These are phyloP conservation scores for Cassiopea andromeda DNA, from an alignment of 30 jellyfish, hydroid and myxozoan genomes.

Conservation along the genomic window DNA sequence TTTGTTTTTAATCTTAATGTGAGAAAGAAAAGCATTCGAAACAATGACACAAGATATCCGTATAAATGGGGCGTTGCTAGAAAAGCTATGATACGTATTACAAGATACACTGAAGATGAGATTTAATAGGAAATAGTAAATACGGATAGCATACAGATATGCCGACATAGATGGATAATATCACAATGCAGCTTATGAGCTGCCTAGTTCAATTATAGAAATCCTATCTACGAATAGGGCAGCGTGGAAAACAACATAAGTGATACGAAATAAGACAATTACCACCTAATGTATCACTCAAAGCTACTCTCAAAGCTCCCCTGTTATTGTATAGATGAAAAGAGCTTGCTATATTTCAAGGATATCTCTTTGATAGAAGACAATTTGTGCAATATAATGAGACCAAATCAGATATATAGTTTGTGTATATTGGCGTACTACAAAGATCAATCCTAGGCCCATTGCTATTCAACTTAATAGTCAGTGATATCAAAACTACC, in stretches of 20 bases:
- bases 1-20: not conserved
- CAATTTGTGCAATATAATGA: not conserved
- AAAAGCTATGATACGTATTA: not conserved
- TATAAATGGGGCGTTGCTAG: slow-evolving; percentile 3
- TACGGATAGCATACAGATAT: not conserved
- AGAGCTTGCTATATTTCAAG: not conserved
- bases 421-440: no score
- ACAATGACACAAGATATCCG: slow-evolving; percentile 11
- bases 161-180: not conserved
- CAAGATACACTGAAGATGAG: slow-evolving; percentile 11
- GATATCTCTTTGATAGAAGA: not conserved
- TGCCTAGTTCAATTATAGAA: not conserved
- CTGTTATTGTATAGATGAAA: no score
- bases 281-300: no score
- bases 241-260: not conserved
- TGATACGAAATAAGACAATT: not conserved
- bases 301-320: no score
- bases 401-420: not conserved
- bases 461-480: no score
- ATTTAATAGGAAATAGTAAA: slow-evolving; percentile 44
- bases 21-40: slow-evolving; percentile 36
- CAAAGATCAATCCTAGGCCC: no score
- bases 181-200: not conserved
- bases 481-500: no score
- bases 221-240: not conserved